A percentile compares a stretch with the other conserved stretches of the same genome.
Evolutionary conservation across 2,888 invertebrate species (phyloP).

Genomic region (Xanthorhoe designata): DNA sequence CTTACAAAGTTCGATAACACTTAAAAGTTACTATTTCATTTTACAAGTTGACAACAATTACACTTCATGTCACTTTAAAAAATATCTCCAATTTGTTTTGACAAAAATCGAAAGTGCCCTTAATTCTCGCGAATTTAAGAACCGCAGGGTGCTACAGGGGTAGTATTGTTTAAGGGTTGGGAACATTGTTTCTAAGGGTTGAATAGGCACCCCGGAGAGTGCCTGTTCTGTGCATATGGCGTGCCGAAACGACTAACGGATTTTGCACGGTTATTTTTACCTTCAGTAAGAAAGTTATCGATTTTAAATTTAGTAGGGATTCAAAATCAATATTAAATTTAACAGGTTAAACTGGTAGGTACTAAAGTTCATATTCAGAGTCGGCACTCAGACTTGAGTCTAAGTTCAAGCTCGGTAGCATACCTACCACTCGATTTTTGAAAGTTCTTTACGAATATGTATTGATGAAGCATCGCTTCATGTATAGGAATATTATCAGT

Average conservation of each 20-base stretch:
- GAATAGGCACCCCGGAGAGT: slow-evolving; percentile 56
- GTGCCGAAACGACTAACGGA: slow-evolving; percentile 31
- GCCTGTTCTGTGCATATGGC: slow-evolving; percentile 68
- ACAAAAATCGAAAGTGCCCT: slow-evolving; percentile 38
- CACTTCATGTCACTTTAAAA: not conserved
- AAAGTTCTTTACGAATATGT: too few relatives aligned
- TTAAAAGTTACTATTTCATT: not conserved
- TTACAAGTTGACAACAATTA: not conserved
- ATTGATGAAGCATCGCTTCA: too few relatives aligned
- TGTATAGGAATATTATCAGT: too few relatives aligned
- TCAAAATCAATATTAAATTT: too few relatives aligned
- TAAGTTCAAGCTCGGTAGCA: too few relatives aligned
- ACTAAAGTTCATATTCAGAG: too few relatives aligned
- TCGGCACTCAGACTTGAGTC: too few relatives aligned
- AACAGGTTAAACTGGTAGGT: too few relatives aligned
- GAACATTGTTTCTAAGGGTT: slow-evolving; percentile 46
- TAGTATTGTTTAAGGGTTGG: slow-evolving; percentile 23
- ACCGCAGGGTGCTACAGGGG: slow-evolving; percentile 66
- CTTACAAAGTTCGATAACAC: not conserved
- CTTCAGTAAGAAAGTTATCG: slow-evolving; percentile 5
- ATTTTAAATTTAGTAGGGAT: too few relatives aligned
- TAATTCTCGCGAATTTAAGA: slow-evolving; percentile 59
- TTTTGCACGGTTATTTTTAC: not conserved
- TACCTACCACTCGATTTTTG: too few relatives aligned
- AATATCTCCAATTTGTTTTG: slow-evolving; percentile 14